Base-by-base conservation (phyloP, 1,140 invertebrate species). In the Leucophenga varia region DNA sequence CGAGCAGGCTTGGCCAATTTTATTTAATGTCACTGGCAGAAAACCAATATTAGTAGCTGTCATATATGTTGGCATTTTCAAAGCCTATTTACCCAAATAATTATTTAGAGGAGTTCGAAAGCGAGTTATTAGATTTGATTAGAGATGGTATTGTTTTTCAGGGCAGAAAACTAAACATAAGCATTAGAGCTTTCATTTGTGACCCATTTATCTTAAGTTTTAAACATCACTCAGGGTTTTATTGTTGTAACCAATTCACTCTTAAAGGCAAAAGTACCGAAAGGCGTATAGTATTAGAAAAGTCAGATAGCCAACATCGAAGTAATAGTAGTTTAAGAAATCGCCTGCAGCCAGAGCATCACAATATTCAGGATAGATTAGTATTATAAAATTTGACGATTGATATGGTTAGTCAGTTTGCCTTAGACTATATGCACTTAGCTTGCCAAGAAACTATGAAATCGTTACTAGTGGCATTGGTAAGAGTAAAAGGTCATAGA, bases 151-250 rank as follows among this genome's bases (percentile, higher is more conserved):
- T 41, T 3, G 7, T 41, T 5, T 41, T 8, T 41, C 2, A 41
- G 22, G 21, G 18, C n/a, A 41, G 10, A 17, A 25, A n/a, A 9
- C 22, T 41, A 7, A 7, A 41, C 20, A 41, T 41, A 21, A 22
- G 16, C 4, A 20, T 41, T n/a, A 41, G 39, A 41, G 39, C 39
- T 14, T 41, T 41, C 22, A 41, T 41, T 22, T 41, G 39, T 14
- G 39, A 41, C 16, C 18, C 39, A 4, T 41, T 41, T 41, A 41
- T 41, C 18, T 41, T 41, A 17, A 20, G 39, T 13, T 8, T 41
- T 4, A 41, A 41, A 25, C 10, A 41, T 28, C 39, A 41, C n/a
- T 41, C 39, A 12, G 19, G 39, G 7, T 41, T 41, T 41, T 41
- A 41, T 25, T 41, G 18, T 12, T 41, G 39, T 25, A 22, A 41